These are phyloP conservation scores for Microtus montanus DNA, from an alignment of 2,113 vertebrate species.

Conservation along the genomic window DNA sequence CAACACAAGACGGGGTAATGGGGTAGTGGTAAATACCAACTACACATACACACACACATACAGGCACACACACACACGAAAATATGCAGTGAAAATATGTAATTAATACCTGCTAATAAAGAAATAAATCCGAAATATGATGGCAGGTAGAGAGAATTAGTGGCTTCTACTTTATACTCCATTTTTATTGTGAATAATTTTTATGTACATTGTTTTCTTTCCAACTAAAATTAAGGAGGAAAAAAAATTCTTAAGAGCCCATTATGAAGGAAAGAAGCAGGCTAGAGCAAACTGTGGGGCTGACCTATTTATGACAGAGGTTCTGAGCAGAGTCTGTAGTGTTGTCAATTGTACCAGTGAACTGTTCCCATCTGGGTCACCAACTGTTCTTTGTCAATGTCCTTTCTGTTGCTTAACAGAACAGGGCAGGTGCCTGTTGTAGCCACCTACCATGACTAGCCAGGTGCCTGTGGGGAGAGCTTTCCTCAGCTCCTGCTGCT, in stretches of 20 bases:
- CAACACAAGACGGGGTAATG: neutral
- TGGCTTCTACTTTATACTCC: neutral
- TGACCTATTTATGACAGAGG: neutral
- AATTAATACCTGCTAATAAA: neutral
- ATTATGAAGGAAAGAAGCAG: neutral
- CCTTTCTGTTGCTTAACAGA: neutral
- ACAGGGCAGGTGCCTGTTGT: fast-evolving
- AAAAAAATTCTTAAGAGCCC: neutral
- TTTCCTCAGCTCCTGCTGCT: neutral
- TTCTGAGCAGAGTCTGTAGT: neutral
- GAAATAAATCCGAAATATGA: neutral
- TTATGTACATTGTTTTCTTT: neutral
- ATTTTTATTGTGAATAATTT: constrained; percentile 28
- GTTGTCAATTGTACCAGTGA: neutral
- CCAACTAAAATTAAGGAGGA: neutral
- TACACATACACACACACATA: neutral
- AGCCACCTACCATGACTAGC: neutral
- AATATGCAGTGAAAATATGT: neutral
- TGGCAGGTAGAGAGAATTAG: neutral
- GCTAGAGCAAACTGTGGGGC: neutral
- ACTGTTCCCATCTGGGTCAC: neutral
- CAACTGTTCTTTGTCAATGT: neutral
- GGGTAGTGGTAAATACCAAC: neutral
- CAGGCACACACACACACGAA: too few species aligned
- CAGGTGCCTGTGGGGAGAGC: neutral